phyloP scores from a whole-genome alignment of 2,888 invertebrate genomes.

The Nematopogon swammerdamellus region DNA sequence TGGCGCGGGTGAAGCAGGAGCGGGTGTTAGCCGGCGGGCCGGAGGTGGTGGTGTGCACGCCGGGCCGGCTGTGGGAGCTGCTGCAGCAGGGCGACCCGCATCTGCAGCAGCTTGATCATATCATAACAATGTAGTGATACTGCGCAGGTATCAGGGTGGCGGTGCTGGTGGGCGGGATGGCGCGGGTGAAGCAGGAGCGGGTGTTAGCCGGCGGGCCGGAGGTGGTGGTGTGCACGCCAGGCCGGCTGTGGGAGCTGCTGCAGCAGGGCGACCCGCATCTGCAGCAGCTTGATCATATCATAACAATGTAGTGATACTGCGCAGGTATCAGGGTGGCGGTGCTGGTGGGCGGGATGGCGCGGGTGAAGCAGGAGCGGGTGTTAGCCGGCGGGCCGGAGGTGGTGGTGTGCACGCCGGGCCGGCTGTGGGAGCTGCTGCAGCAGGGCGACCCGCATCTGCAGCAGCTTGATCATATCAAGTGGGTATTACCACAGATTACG shows the following conservation, averaged over 20 bases:
- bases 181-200: constrained; percentile 90
- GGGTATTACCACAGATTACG: constrained; percentile 18
- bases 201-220: constrained; percentile 81
- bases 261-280: constrained; percentile 66
- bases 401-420: constrained; percentile 94
- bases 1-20: constrained; percentile 92
- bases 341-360: constrained; percentile 91
- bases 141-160: constrained; percentile 62
- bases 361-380: constrained; percentile 90
- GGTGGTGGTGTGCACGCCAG: constrained; percentile 96
- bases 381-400: constrained; percentile 83
- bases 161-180: constrained; percentile 91
- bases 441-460: constrained; percentile 75
- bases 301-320: constrained; percentile 54
- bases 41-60: constrained; percentile 95
- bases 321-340: constrained; percentile 67
- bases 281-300: constrained; percentile 65
- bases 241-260: constrained; percentile 92
- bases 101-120: constrained; percentile 65
- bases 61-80: constrained; percentile 95
- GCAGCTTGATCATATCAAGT: constrained; percentile 69
- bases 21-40: constrained; percentile 78
- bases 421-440: constrained; percentile 90
- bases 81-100: constrained; percentile 71
- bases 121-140: too few relatives aligned